A percentile compares a stretch with the other conserved stretches of the same genome.
phyloP scores from a whole-genome alignment of 2,888 invertebrate species.

The Venusia cambrica region DNA sequence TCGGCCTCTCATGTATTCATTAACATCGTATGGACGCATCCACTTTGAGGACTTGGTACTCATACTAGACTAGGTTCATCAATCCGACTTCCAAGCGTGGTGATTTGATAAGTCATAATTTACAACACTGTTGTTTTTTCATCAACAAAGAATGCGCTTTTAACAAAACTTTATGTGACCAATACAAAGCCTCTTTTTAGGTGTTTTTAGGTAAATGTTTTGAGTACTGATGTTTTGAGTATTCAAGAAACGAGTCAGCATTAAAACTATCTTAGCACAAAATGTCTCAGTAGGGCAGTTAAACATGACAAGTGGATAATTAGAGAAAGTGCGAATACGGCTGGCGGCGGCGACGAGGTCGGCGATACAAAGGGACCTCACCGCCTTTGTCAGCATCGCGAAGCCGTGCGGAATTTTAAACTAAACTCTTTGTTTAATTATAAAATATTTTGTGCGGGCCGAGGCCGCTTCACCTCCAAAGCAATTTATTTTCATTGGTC shows the following conservation, averaged over 20 bases:
- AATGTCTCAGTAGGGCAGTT: slow-evolving; percentile 10
- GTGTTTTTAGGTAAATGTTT: too few relatives aligned
- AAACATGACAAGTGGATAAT: slow-evolving; percentile 19
- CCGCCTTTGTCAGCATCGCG: slow-evolving; percentile 13
- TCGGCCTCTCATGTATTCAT: too few relatives aligned
- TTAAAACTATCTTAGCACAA: slow-evolving; percentile 2
- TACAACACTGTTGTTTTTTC: too few relatives aligned
- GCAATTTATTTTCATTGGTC: slow-evolving; percentile 4
- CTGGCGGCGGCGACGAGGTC: slow-evolving; percentile 2
- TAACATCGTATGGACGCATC: too few relatives aligned
- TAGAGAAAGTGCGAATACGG: slow-evolving; percentile 8
- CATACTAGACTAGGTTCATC: too few relatives aligned
- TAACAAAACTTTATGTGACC: too few relatives aligned
- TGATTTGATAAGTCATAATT: too few relatives aligned
- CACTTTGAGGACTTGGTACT: too few relatives aligned
- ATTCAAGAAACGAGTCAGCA: neutral
- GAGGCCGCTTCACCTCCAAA: slow-evolving; percentile 2
- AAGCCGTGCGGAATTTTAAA: slow-evolving; percentile 9
- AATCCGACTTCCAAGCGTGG: too few relatives aligned
- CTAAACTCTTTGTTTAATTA: slow-evolving; percentile 3
- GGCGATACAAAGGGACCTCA: slow-evolving; percentile 6
- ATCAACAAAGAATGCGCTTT: too few relatives aligned
- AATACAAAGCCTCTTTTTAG: too few relatives aligned
- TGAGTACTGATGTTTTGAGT: too few relatives aligned
- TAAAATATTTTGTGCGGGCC: slow-evolving; percentile 6